Percentiles rank a stretch among this genome's conserved stretches.
Conservation (phyloP, 2,888 invertebrate species). For the Trissolcus brochymenae region DNA sequence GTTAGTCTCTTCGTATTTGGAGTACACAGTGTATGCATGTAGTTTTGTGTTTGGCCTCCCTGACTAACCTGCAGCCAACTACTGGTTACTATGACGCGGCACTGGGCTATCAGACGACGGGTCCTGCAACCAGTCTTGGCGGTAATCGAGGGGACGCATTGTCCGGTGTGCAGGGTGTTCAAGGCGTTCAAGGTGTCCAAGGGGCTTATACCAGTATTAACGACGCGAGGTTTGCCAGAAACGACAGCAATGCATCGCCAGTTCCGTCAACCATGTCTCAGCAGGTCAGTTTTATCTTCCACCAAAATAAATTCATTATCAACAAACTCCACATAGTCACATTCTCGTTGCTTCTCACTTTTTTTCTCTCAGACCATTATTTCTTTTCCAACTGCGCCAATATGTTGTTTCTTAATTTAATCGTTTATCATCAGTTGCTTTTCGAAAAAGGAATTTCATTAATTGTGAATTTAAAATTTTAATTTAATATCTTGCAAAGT, state of each 20-base stretch:
- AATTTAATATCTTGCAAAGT: too few relatives aligned
- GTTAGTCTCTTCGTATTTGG: constrained; percentile 74
- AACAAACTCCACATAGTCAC: background rate
- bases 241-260: constrained; percentile 88
- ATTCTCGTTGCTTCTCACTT: constrained; percentile 12
- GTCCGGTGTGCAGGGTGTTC: constrained; percentile 79
- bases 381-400: background rate
- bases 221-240: constrained; percentile 83
- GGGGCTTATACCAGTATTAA: constrained; percentile 83
- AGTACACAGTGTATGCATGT: constrained; percentile 76
- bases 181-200: constrained; percentile 73
- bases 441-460: too few relatives aligned
- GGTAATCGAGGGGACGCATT: constrained; percentile 83
- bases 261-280: constrained; percentile 86
- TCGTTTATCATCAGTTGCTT: background rate
- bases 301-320: constrained; percentile 9
- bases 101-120: constrained; percentile 83
- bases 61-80: constrained; percentile 76
- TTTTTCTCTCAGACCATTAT: background rate
- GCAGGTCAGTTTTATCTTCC: constrained; percentile 76
- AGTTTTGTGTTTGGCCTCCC: constrained; percentile 76
- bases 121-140: constrained; percentile 81
- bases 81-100: constrained; percentile 83
- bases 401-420: background rate
- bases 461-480: too few relatives aligned